Evolutionary conservation across 64 coral and sea anemone genomes (phyloP), one percentile per base, ranked within the genome.

Genomic region (Montipora foliosa): DNA sequence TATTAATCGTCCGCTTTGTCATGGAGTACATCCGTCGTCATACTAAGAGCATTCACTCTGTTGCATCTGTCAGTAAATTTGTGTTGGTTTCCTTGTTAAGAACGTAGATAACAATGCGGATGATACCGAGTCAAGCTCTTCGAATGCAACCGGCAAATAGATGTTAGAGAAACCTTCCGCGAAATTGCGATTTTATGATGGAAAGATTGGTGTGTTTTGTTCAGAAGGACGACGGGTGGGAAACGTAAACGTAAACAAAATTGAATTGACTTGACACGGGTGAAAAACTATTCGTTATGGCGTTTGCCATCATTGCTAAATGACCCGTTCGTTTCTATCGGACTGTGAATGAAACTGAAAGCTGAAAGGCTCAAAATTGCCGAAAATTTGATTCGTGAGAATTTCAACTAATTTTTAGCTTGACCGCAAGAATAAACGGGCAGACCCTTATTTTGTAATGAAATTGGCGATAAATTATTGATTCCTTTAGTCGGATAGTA

Each of bases 381-480:
- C 8, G 11, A 47, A 60, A 47, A 57, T 80, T 60, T 37, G n/a
- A 17, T 84, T 84, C 66, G 44, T 47, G 50, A 49, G 13, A n/a
- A 21, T 71, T 84, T 86, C 9, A 86, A 68, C 19, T 67, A 11
- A 8, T 49, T 50, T 49, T 50, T 0, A 14, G 64, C 8, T 20
- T 86, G 82, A 72, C 82, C 82, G 49, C 82, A 86, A 70, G 44
- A 8, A 64, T 61, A 50, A 71, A 24, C 62, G 47, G 22, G 80
- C 82, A 71, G 82, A 86, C 82, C 48, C 82, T 86, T 70, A 71
- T 47, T 70, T 86, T 86, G 50, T 86, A 49, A 86, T 86, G 47
- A 72, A 16, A 86, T 45, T 21, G 82, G 44, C 17, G 44, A 86
- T 86, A 66, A 86, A 86, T 86, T 48, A 86, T 86, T 86, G 61